Evolutionary conservation across 2,113 vertebrate genomes (phyloP), one percentile per base, ranked within the genome.

Genomic region (Semnornis frantzii): DNA sequence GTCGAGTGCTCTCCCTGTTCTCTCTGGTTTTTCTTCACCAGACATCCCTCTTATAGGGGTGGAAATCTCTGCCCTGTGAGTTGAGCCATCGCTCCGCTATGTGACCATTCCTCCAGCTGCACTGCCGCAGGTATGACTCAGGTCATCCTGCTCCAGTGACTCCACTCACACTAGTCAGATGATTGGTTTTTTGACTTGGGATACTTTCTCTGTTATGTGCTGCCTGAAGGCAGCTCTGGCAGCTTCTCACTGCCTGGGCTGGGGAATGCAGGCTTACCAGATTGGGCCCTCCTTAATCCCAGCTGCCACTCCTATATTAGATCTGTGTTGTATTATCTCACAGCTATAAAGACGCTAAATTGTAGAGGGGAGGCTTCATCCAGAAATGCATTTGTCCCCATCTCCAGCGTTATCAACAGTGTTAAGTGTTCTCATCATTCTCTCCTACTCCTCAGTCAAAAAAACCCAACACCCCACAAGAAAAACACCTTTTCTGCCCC

Each of bases 121-220:
- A 5, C 66, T 25, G 25, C 57, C 70, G 69, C 75, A 76, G 52
- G 48, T 57, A 59, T 80, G 68, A 68, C 48, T 63, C 63, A 70
- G 74, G 95, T 88, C 17, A 7, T 63, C 82, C 60, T 37, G 85
- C 89, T 85, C 92, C 31, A 15, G 28, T 86, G 70, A 85, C 82
- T 94, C 72, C 52, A 58, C 5, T 54, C 31, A 3, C 0, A 30
- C 28, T 4, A 93, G 50, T 74, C 58, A 75, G 17, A 77, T 27
- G 15, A 65, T 10, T 62, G 8, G 0, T 8, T 78, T 96, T 88
- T 31, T 50, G 28, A 80, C 34, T 55, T 79, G 58, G 25, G 71
- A 93, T 78, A 64, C 34, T 59, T 85, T 62, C 60, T 91, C 86
- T 71, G 37, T 57, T 77, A 64, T 2, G 15, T 63, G 57, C 64